Conservation (phyloP, 2,113 vertebrate genomes). For the Tauraco erythrolophus region DNA sequence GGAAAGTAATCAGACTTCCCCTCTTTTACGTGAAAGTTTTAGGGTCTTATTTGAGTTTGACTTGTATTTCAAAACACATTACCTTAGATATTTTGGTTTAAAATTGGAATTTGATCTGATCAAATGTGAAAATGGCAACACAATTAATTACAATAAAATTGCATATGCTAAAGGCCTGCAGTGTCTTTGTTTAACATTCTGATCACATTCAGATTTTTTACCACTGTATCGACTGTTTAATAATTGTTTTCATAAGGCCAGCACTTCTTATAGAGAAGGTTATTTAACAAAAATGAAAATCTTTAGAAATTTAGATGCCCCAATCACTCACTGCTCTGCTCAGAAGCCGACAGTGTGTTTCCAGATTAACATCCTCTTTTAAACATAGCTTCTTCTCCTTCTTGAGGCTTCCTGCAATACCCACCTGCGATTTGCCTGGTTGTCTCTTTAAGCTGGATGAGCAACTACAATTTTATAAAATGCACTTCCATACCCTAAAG, state of each 20-base stretch:
- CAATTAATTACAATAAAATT: conserved; percentile 8
- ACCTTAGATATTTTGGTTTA: background rate
- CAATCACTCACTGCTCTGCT: background rate
- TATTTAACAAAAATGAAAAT: conserved; percentile 53
- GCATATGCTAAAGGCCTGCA: background rate
- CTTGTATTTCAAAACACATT: background rate
- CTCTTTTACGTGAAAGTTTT: background rate
- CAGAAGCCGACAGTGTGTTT: background rate
- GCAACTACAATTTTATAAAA: background rate
- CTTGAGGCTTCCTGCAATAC: background rate
- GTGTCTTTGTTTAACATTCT: background rate
- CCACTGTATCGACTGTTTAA: background rate
- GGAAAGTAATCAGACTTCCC: background rate
- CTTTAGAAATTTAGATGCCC: conserved; percentile 26
- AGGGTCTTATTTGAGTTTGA: background rate
- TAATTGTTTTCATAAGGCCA: conserved; percentile 30
- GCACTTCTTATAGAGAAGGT: background rate
- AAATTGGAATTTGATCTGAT: background rate
- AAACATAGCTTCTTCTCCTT: background rate
- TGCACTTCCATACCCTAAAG: background rate
- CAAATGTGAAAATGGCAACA: background rate
- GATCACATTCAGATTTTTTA: background rate
- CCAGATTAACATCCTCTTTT: background rate
- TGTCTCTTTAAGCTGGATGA: background rate
- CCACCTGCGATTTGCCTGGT: background rate